Evolutionary conservation across 2,888 invertebrate species (phyloP), one percentile per base, ranked within the genome.

Genomic region (Ectemnius lituratus): DNA sequence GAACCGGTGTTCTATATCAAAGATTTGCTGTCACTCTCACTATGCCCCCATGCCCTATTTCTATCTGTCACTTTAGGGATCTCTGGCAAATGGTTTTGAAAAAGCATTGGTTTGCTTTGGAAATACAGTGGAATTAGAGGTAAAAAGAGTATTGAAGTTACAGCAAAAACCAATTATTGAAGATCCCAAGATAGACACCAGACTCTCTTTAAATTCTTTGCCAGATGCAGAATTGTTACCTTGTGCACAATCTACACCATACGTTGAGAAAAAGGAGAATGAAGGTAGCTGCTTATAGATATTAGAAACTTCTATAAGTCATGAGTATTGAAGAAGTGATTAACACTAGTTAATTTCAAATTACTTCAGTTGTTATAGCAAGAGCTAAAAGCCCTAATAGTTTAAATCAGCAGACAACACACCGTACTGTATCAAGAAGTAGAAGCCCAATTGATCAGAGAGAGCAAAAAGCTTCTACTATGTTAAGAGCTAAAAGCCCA

Each of bases 71-170:
- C 52, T 11, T 27, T 60, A 87, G 86, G 78, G 76, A 56, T 87
- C 86, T 28, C 76, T 83, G 16, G 70, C 77, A 11, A 79, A 81
- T 65, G 86, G 84, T 2, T 79, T 87, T 56, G 84, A 72, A 27
- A 87, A 79, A 68, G 74, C 76, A 23, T 67, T 87, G 0, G 60
- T 79, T 4, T 87, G 83, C 49, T 87, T 87, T 67, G 82, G 82
- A 11, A 67, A 63, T 0, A 60, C 66, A 11, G 62, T 84, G 11
- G 75, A 74, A 23, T 61, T 27, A 2, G 74, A 78, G 20, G 63
- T 84, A 49, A 67, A 69, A 13, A 70, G 70, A 14, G 14, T 76
- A 2, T 5, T 45, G 4, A 67, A 37, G 46, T 62, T 59, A 16
- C 14, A 18, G 8, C 5, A 20, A n/a, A 56, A 56, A 18, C 14